Conservation (phyloP, 2,797 vertebrate genomes). For the Synaphobranchus kaupii region DNA sequence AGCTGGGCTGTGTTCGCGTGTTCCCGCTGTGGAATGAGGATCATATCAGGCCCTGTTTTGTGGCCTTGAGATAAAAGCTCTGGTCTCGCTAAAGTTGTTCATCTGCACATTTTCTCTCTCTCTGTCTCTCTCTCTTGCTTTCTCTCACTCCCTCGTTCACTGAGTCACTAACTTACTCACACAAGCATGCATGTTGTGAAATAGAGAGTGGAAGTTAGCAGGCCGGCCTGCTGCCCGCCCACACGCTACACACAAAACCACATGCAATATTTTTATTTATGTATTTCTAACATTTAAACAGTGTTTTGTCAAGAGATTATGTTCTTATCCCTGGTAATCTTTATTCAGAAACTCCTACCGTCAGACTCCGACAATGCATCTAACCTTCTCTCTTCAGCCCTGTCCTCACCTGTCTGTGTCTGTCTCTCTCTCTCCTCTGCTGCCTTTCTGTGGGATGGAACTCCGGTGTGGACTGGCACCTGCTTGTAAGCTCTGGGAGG, state of each 20-base stretch:
- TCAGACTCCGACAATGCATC: not conserved
- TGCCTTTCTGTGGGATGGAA: constrained; percentile 36
- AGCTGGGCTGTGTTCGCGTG: not conserved
- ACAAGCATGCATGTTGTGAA: not conserved
- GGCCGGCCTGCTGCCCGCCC: not conserved
- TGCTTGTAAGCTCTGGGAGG: constrained; percentile 39
- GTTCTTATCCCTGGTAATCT: not conserved
- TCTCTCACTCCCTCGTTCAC: not conserved
- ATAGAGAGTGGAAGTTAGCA: not conserved
- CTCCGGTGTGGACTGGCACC: constrained; percentile 39
- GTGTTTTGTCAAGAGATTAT: not conserved
- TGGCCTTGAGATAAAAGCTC: not conserved
- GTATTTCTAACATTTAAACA: not conserved
- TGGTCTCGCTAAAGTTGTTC: not conserved
- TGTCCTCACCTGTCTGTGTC: constrained; percentile 7
- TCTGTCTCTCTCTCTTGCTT: not conserved
- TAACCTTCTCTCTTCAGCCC: not conserved
- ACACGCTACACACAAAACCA: not conserved
- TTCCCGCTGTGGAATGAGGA: not conserved
- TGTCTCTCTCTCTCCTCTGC: constrained; percentile 23
- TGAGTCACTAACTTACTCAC: not conserved
- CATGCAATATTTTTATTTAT: not conserved
- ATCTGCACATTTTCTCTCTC: too few species aligned
- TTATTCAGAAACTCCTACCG: not conserved
- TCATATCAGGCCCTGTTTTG: not conserved